Percentiles rank a stretch among this genome's conserved stretches.
Evolutionary conservation across 2,888 invertebrate genomes (phyloP).

Genomic region (Lissonota sp.): DNA sequence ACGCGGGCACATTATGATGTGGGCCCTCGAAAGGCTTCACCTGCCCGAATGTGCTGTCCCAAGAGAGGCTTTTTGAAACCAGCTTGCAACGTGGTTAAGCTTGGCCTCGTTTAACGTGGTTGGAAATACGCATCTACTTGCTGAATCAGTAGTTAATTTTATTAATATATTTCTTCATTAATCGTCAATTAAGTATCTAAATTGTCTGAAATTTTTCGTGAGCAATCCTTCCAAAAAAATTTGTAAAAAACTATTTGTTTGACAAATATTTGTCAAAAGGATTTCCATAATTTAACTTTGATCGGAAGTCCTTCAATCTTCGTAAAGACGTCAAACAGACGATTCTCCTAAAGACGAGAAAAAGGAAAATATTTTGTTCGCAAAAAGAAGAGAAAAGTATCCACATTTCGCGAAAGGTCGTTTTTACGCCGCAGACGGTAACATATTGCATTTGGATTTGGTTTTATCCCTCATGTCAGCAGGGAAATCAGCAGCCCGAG

Average conservation of each 20-base stretch:
- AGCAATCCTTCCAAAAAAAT: background rate
- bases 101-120: constrained; percentile 9
- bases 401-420: too few species aligned
- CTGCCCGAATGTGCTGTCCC: constrained; percentile 1
- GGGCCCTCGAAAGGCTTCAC: constrained; percentile 50
- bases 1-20: constrained; percentile 22
- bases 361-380: too few species aligned
- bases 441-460: background rate
- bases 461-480: constrained; percentile 18
- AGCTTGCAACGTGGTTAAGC: constrained; percentile 9
- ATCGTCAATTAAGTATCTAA: too few species aligned
- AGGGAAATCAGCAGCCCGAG: background rate
- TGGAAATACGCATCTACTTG: background rate
- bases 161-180: background rate
- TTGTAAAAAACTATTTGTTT: background rate
- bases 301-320: too few species aligned
- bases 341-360: too few species aligned
- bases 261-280: too few species aligned
- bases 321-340: too few species aligned
- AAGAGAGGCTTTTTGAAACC: background rate
- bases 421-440: background rate
- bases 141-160: background rate
- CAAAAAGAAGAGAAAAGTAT: too few species aligned
- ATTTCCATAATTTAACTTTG: too few species aligned
- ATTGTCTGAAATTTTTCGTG: background rate